Conservation (phyloP, 2,888 invertebrate genomes). For the Mycalesis mineus region DNA sequence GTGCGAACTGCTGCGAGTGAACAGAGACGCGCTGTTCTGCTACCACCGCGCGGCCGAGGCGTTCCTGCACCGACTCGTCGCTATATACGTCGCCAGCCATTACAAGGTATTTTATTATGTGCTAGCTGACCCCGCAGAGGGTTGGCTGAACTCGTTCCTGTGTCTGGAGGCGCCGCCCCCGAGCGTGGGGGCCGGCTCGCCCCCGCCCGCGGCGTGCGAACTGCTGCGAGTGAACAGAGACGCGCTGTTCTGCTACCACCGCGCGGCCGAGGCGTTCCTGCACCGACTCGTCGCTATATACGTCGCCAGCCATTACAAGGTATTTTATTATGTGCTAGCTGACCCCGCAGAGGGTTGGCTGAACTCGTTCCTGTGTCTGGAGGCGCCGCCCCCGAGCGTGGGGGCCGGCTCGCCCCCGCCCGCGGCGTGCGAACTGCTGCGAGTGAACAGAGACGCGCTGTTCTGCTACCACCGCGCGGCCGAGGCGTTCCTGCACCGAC, state of each 20-base stretch:
- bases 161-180: conserved; percentile 92
- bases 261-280: conserved; percentile 93
- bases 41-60: conserved; percentile 95
- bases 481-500: conserved; percentile 92
- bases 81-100: conserved; percentile 97
- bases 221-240: conserved; percentile 91
- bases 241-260: conserved; percentile 97
- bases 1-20: conserved; percentile 92
- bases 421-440: conserved; percentile 91
- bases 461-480: conserved; percentile 98
- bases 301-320: conserved; percentile 99
- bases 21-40: conserved; percentile 95
- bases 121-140: conserved; percentile 88
- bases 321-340: conserved; percentile 57
- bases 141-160: conserved; percentile 93
- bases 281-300: conserved; percentile 95
- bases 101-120: conserved; percentile 85
- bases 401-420: conserved; percentile 91
- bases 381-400: conserved; percentile 84
- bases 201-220: conserved; percentile 90
- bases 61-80: conserved; percentile 94
- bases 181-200: conserved; percentile 87
- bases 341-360: conserved; percentile 96
- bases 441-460: conserved; percentile 91
- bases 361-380: conserved; percentile 92